Evolutionary conservation across 2,113 vertebrate genomes (phyloP), one percentile per base, ranked within the genome.

Genomic region (Pomatorhinus ruficollis): DNA sequence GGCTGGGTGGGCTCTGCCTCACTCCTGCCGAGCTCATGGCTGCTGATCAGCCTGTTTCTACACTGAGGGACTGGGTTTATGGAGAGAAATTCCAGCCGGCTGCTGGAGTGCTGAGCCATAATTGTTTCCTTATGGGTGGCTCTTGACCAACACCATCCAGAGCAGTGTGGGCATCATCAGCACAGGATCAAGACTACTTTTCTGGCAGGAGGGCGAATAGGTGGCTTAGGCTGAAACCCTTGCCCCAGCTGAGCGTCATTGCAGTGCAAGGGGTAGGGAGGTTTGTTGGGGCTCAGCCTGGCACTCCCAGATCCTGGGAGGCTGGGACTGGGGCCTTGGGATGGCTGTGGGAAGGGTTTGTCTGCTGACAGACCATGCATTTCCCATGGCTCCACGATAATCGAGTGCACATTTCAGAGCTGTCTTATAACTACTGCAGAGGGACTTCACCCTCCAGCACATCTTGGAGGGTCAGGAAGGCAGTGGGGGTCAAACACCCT

Each of bases 121-220:
- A 93, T 93, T 44, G 1, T 71, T 96, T 96, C 92, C 90, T 87
- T 84, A 60, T 72, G 93, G 82, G 65, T 71, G 94, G 74, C 56
- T 91, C 33, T 82, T 94, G 91, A 74, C 93, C 95, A 66, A 40
- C 12, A 0, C 56, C 0, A 1, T 70, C 76, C 49, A 12, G 74
- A 92, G 85, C 78, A 53, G 35, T 1, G 1, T 13, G 15, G 80
- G 66, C 79, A 88, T 68, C 10, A 0, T 64, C 6, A 4, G 28
- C 1, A 0, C 39, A 31, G 35, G 18, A 27, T 54, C 3, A 1
- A 25, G 56, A 72, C 21, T 18, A 64, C 44, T 89, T 78, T 83
- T 50, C 28, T 45, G 69, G 61, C 49, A 40, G 40, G 52, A 68
- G 28, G 20, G 6, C 23, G 15, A 53, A 63, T 12, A 9, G 69